phyloP scores from a whole-genome alignment of 1,140 invertebrate species.

The Caenorhabditis remanei region DNA sequence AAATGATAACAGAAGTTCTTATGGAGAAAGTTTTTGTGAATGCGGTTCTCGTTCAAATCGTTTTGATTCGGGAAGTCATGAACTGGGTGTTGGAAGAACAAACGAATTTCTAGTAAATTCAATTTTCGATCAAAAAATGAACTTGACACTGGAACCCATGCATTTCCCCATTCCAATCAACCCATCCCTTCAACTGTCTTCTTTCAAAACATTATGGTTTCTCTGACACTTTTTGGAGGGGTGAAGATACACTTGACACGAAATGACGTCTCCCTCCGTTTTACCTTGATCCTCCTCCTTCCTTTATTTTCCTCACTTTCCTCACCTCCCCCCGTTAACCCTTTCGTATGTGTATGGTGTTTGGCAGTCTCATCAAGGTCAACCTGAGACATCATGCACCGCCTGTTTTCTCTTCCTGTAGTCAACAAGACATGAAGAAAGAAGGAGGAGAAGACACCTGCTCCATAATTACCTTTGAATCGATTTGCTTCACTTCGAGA shows the following conservation, averaged over 20 bases:
- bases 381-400: slow-evolving; percentile 1
- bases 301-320: neutral
- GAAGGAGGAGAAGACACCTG: slow-evolving; percentile 2
- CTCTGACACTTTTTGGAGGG: too few relatives aligned
- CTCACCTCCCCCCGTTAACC: neutral
- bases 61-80: too few relatives aligned
- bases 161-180: too few relatives aligned
- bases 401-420: neutral
- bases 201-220: too few relatives aligned
- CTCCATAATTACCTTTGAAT: slow-evolving; percentile 22
- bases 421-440: neutral
- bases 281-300: slow-evolving; percentile 31
- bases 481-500: neutral
- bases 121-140: too few relatives aligned
- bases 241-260: slow-evolving; percentile 31
- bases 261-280: neutral
- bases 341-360: neutral
- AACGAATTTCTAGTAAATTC: too few relatives aligned
- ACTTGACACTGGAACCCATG: too few relatives aligned
- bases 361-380: neutral
- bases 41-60: too few relatives aligned
- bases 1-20: too few relatives aligned
- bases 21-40: too few relatives aligned
- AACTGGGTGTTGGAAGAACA: too few relatives aligned
- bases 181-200: too few relatives aligned